These are phyloP conservation scores for Epinephelus cyanopodus DNA, from an alignment of 2,113 vertebrate genomes.

Conservation along the genomic window DNA sequence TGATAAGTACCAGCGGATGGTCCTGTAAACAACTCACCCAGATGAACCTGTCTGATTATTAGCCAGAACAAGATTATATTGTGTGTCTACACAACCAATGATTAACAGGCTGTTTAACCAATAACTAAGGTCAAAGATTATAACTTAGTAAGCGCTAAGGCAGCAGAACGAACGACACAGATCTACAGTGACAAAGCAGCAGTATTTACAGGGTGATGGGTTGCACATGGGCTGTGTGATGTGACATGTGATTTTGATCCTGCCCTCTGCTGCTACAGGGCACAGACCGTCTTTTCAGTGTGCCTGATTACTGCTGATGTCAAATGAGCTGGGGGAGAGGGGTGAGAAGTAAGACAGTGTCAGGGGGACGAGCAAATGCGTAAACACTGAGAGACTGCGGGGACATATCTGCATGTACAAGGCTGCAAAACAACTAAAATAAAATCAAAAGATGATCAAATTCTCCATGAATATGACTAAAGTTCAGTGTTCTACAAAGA, in stretches of 20 bases:
- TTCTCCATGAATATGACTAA: background rate
- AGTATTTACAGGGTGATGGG: background rate
- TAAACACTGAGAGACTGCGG: background rate
- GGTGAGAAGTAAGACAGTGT: background rate
- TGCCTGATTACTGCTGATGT: background rate
- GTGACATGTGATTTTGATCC: constrained; percentile 17
- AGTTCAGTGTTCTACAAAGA: background rate
- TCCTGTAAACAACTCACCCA: background rate
- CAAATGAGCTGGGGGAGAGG: background rate
- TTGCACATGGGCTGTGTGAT: background rate
- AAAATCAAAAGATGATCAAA: background rate
- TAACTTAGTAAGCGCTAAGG: background rate
- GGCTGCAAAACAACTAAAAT: background rate
- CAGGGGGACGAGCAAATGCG: background rate
- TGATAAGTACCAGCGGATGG: background rate
- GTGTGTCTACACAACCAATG: background rate
- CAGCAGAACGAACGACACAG: background rate
- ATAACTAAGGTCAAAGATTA: background rate
- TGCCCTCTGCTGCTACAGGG: background rate
- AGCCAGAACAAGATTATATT: background rate
- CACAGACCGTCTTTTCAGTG: background rate
- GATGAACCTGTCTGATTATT: too few relatives aligned
- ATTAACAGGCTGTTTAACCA: background rate
- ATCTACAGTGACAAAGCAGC: background rate
- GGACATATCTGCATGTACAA: background rate